Evolutionary conservation across 2,113 vertebrate species (phyloP).

Genomic region (Ascaphus truei): DNA sequence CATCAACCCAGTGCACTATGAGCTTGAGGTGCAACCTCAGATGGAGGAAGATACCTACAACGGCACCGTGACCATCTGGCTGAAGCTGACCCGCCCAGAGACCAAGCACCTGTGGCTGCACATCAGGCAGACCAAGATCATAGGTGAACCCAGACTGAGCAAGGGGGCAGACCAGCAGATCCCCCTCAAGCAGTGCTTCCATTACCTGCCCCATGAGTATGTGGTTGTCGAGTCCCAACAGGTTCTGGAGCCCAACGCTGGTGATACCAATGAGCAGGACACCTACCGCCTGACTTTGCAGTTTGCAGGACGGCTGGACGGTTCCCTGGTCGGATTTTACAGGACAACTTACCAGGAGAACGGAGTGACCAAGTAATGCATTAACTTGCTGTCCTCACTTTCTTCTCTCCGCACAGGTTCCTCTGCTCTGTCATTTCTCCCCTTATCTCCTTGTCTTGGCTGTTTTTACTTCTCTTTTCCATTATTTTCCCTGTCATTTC

Average conservation of each 20-base stretch:
- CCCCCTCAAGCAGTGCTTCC: constrained; percentile 71
- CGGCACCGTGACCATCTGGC: constrained; percentile 68
- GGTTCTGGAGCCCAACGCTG: constrained; percentile 31
- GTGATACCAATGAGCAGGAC: constrained; percentile 45
- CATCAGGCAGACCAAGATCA: constrained; percentile 78
- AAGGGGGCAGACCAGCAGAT: constrained; percentile 39
- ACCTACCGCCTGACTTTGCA: constrained; percentile 74
- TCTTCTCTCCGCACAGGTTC: not conserved
- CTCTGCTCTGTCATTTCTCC: not conserved
- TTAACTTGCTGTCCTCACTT: not conserved
- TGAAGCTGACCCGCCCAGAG: constrained; percentile 50
- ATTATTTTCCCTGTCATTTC: not conserved
- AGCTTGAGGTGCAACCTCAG: constrained; percentile 77
- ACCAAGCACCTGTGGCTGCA: constrained; percentile 85
- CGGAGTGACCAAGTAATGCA: constrained; percentile 70
- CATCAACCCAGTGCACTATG: constrained; percentile 77
- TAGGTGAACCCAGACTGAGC: constrained; percentile 58
- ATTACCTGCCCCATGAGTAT: constrained; percentile 75
- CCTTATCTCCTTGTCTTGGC: not conserved
- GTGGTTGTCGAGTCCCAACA: constrained; percentile 69
- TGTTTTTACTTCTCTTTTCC: not conserved
- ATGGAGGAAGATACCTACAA: constrained; percentile 73
- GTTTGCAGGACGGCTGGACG: constrained; percentile 85
- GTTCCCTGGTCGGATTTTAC: constrained; percentile 93
- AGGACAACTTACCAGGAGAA: constrained; percentile 79